Base-by-base conservation (phyloP, 2,113 vertebrate species). In the Phoenicopterus ruber region DNA sequence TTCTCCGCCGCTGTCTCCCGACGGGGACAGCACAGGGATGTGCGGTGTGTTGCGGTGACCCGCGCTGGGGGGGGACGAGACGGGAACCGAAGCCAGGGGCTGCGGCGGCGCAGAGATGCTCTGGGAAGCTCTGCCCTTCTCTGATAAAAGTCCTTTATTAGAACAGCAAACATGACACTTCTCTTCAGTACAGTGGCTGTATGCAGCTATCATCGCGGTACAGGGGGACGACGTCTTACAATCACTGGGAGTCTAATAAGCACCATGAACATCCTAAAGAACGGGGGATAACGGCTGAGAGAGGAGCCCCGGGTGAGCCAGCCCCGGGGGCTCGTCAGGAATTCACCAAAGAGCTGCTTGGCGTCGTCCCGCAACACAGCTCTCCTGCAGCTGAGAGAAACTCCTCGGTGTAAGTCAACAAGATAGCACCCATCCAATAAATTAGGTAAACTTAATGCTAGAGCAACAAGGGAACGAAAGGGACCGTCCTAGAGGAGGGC, bases 141-240 rank as follows among this genome's bases (percentile, higher is more conserved):
- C 93, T 97, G 82, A 78, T 95, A 98, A 98, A 98, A 98, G 97
- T 96, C 88, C 93, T 99, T 98, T 99, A 99, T 98, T 98, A 97
- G 98, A 98, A 99, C 98, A 98, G 98, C 98, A 97, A 97, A 98
- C 96, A 88, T 97, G 96, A 97, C 97, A 93, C 86, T 88, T 84
- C 74, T 93, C 70, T 93, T 95, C 95, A 96, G 97, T 93, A 98
- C 95, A 97, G 97, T 92, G 93, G 97, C 96, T 96, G 88, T 94
- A 91, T 84, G 97, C 96, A 97, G 97, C 97, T 96, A 97, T 54
- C 96, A 97, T 96, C 31, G 97, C 97, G 78, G 93, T 86, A 98
- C 91, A 50, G 93, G 95, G 96, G 87, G 96, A 95, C 85, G 93
- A 97, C 32, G 31, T 96, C 94, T 88, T 96, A 98, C 96, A 86